A percentile compares a stretch with the other conserved stretches of the same genome.
These are phyloP conservation scores for Nemopilema nomurai DNA, from an alignment of 30 jellyfish, hydroid and myxozoan species.

Conservation along the genomic window DNA sequence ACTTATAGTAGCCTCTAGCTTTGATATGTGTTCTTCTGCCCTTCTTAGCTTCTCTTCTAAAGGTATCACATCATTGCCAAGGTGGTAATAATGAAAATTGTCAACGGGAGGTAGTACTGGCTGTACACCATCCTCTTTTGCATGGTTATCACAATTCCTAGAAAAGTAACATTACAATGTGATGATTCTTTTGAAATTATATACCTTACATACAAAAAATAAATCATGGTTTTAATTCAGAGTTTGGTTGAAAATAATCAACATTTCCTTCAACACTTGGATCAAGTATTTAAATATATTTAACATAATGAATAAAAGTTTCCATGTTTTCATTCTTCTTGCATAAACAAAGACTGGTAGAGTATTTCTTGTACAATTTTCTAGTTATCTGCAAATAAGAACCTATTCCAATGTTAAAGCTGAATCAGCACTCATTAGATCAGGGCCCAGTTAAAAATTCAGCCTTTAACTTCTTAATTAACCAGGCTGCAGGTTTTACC, in stretches of 20 bases:
- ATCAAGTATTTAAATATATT: background rate
- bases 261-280: background rate
- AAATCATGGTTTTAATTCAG: background rate
- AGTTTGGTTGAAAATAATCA: background rate
- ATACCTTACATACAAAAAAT: background rate
- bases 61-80: background rate
- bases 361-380: background rate
- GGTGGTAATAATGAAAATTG: conserved; percentile 7
- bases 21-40: conserved; percentile 6
- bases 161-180: background rate
- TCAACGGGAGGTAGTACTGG: conserved; percentile 3
- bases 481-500: background rate
- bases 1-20: conserved; percentile 1
- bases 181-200: background rate
- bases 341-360: background rate
- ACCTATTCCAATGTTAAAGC: background rate
- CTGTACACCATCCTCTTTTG: conserved; percentile 6
- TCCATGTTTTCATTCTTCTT: background rate
- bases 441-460: background rate
- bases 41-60: conserved; percentile 1
- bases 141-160: background rate
- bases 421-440: background rate
- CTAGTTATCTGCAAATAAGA: background rate
- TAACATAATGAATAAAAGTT: background rate
- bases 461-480: background rate